Evolutionary conservation across 2,113 vertebrate species (phyloP).

Genomic region (Oxygymnocypris stewartii): DNA sequence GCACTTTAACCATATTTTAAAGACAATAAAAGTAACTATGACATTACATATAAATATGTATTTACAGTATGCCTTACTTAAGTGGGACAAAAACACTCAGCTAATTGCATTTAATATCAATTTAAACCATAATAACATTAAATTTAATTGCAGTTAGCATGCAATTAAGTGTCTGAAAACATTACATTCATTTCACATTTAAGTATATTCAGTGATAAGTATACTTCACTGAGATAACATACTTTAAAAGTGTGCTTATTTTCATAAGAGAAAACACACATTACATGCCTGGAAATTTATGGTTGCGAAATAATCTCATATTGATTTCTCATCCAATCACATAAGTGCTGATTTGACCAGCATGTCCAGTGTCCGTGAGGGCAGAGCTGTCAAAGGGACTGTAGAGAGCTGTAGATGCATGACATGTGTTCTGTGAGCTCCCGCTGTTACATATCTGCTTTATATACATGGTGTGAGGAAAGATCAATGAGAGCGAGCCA

Average conservation of each 20-base stretch:
- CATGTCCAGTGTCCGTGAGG: not conserved
- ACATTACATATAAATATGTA: no score
- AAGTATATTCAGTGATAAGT: no score
- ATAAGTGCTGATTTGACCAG: slow-evolving; percentile 10
- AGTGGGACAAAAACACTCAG: not conserved
- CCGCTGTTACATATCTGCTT: not conserved
- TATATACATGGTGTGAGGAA: not conserved
- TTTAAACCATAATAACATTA: not conserved
- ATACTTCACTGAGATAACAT: no score
- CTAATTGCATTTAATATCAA: not conserved
- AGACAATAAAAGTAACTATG: no score
- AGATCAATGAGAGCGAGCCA: not conserved
- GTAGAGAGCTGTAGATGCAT: not conserved
- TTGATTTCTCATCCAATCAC: not conserved
- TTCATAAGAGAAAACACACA: not conserved
- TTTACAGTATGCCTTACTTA: not conserved
- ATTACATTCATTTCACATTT: not conserved
- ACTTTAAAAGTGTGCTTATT: not conserved
- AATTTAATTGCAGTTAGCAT: not conserved
- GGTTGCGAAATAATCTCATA: not conserved
- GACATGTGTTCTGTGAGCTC: not conserved
- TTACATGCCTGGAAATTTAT: not conserved
- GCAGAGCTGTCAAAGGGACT: not conserved
- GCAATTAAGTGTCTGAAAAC: not conserved
- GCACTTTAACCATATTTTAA: no score